Evolutionary conservation across 2,888 invertebrate species (phyloP).

Genomic region (Lordiphosa fenestrarum): DNA sequence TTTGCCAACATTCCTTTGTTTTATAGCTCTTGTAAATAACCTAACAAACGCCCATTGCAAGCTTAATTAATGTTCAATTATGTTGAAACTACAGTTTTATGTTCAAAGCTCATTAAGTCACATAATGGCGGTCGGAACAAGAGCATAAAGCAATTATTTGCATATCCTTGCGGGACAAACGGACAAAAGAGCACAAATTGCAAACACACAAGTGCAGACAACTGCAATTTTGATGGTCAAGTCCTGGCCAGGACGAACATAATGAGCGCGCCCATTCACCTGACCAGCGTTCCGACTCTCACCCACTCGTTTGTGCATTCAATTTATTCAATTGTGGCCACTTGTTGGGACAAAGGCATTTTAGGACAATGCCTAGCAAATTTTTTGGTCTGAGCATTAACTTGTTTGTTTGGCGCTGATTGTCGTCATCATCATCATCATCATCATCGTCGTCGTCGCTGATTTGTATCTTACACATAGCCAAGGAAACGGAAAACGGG

Average conservation of each 20-base stretch:
- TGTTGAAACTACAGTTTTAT: constrained; percentile 34
- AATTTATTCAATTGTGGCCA: constrained; percentile 73
- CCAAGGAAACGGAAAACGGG: constrained; percentile 8
- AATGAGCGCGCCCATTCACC: constrained; percentile 32
- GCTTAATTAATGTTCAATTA: constrained; percentile 54
- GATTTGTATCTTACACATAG: constrained; percentile 53
- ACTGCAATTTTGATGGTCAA: constrained; percentile 8
- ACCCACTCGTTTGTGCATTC: constrained; percentile 47
- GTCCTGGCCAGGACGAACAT: constrained; percentile 22
- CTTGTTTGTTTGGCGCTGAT: constrained; percentile 70
- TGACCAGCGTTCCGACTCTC: constrained; percentile 10
- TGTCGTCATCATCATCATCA: constrained; percentile 55
- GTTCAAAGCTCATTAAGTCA: constrained; percentile 54
- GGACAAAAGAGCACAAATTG: constrained; percentile 61
- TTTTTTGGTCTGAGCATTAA: constrained; percentile 58
- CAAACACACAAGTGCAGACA: constrained; percentile 30
- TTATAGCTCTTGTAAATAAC: constrained; percentile 6
- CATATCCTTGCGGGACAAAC: constrained; percentile 43
- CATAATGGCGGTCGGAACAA: constrained; percentile 52
- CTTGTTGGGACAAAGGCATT: constrained; percentile 63
- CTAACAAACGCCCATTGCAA: constrained; percentile 32
- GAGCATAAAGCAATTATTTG: constrained; percentile 68
- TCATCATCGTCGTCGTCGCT: constrained; percentile 30
- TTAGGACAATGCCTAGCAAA: constrained; percentile 58
- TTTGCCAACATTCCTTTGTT: not conserved